Percentiles rank a stretch among this genome's conserved stretches.
These are phyloP conservation scores for Romanogobio albipinnatus DNA, from an alignment of 2,113 vertebrate species.

Conservation along the genomic window DNA sequence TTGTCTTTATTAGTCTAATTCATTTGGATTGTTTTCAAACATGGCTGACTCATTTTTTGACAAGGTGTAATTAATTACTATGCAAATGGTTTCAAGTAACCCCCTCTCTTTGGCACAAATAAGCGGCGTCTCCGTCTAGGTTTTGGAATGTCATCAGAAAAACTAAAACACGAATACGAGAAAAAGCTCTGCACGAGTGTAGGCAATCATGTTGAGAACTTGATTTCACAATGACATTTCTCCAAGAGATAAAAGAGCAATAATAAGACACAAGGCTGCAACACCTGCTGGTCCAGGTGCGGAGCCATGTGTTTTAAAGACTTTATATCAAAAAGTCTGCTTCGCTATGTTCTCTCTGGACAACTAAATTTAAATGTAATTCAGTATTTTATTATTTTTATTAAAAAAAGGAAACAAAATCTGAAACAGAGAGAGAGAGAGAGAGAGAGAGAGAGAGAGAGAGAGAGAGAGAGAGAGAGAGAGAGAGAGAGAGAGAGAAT, in stretches of 20 bases:
- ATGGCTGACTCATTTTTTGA: constrained; percentile 65
- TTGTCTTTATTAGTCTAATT: constrained; percentile 65
- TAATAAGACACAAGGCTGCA: constrained; percentile 46
- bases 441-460: too few species aligned
- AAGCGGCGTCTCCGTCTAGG: constrained; percentile 43
- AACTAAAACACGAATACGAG: not conserved
- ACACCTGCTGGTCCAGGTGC: constrained; percentile 51
- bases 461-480: too few species aligned
- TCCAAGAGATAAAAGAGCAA: constrained; percentile 48
- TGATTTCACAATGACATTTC: constrained; percentile 48
- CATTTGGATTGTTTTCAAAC: constrained; percentile 69
- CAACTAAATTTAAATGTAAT: constrained; percentile 4
- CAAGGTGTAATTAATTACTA: constrained; percentile 72
- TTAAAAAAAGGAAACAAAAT: not conserved
- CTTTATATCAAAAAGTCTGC: constrained; percentile 12
- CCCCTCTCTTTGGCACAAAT: constrained; percentile 57
- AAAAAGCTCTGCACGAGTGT: not conserved
- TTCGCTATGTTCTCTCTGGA: not conserved
- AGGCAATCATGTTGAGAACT: constrained; percentile 41
- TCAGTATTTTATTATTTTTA: not conserved
- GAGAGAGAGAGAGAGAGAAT: too few species aligned
- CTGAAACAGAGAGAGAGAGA: not conserved
- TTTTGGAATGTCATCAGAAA: constrained; percentile 49
- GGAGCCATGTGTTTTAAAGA: constrained; percentile 33
- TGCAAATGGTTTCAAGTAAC: constrained; percentile 63